Evolutionary conservation across 1,140 invertebrate species (phyloP), one percentile per base, ranked within the genome.

Genomic region (Mamestra configurata): DNA sequence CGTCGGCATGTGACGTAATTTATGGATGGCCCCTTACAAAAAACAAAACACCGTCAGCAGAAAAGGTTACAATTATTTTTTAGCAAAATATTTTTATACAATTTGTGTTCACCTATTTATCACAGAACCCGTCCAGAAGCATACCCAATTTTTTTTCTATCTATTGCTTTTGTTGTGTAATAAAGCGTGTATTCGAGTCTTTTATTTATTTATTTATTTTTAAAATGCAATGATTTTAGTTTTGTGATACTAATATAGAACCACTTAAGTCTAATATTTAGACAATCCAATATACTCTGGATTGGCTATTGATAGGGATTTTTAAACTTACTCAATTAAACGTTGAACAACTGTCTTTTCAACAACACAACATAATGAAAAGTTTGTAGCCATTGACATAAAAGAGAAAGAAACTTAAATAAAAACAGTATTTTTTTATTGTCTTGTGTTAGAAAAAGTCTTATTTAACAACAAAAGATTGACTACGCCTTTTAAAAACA

Each of bases 41-140:
- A 27, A 49, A 46, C 43, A 73, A 18, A 51, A 40, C 64, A 64
- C 57, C 73, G 57, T 76, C 73, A 76, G 73, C 73, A 76, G 73
- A 76, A 76, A 27, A 76, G 10, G 6, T 53, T 8, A 46, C 11
- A 46, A 15, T 22, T 53, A 53, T 18, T 43, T 20, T 70, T 22
- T 49, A 70, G 24, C 13, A 51, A 51, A 51, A 51, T 18, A 11
- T 27, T 27, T 40, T 31, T 70, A 24, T 51, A 10, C 22, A 27
- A 31, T 15, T n/a, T 59, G 15, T 55, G 22, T 68, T 40, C n/a
- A 1, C 20, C 11, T 46, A 66, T 49, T 24, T 68, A 68, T 68
- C 64, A 68, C 64, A 68, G 64, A 46, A 43, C n/a, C 37, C 20
- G 22, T 68, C 40, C 13, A 68, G 22, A 68, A 68, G 64, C 64